Evolutionary conservation across 1,140 invertebrate genomes (phyloP).

Genomic region (Chymomyza costata): DNA sequence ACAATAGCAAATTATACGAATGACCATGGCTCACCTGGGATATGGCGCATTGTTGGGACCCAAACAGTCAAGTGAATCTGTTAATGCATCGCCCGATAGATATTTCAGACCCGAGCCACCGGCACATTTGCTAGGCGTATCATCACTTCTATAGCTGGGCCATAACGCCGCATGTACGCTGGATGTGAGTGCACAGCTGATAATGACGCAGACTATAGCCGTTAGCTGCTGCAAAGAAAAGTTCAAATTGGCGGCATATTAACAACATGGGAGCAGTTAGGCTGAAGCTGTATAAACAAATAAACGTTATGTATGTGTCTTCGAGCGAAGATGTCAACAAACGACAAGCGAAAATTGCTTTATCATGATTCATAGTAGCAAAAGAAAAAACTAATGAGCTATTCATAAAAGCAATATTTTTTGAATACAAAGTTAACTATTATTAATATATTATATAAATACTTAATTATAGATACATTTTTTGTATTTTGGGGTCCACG

Average conservation of each 20-base stretch:
- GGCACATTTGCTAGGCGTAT: constrained; percentile 76
- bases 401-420: too few relatives aligned
- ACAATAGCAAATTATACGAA: constrained; percentile 10
- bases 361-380: constrained; percentile 10
- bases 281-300: too few relatives aligned
- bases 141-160: constrained; percentile 52
- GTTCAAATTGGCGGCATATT: too few relatives aligned
- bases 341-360: constrained; percentile 9
- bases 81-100: constrained; percentile 88
- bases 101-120: constrained; percentile 83
- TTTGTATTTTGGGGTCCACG: not conserved
- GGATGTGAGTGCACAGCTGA: constrained; percentile 57
- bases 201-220: constrained; percentile 47
- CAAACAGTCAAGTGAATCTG: constrained; percentile 83
- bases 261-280: too few relatives aligned
- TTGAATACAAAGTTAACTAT: too few relatives aligned
- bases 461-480: not conserved
- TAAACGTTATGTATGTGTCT: too few relatives aligned
- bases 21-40: constrained; percentile 80
- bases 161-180: constrained; percentile 59
- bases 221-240: constrained; percentile 53
- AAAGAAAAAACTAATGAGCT: not conserved
- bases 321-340: constrained; percentile 21
- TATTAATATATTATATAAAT: too few relatives aligned
- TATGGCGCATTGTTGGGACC: constrained; percentile 88